These are phyloP conservation scores for Oreotragus oreotragus DNA, from an alignment of 2,113 vertebrate species.

Conservation along the genomic window DNA sequence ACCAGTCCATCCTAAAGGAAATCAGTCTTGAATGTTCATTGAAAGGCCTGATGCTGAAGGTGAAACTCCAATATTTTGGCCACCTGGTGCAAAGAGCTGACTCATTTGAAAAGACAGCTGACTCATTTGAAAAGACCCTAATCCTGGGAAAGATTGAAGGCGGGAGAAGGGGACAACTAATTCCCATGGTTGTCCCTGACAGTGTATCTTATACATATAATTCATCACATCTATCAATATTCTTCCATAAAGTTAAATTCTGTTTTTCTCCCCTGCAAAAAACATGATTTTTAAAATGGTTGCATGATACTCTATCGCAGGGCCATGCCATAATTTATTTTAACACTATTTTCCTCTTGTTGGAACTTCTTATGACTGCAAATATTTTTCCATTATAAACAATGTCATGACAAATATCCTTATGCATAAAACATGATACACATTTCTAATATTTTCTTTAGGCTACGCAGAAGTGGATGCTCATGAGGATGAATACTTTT, in stretches of 20 bases:
- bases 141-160: not conserved
- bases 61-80: not conserved
- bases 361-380: not conserved
- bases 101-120: too few relatives aligned
- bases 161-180: fast-evolving
- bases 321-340: not conserved
- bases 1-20: not conserved
- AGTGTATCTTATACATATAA: not conserved
- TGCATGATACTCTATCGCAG: not conserved
- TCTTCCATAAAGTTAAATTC: not conserved
- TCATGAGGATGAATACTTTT: not conserved
- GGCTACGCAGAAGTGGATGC: not conserved
- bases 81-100: not conserved
- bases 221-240: not conserved
- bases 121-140: not conserved
- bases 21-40: not conserved
- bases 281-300: not conserved
- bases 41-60: not conserved
- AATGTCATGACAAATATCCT: not conserved
- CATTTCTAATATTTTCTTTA: not conserved
- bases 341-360: not conserved
- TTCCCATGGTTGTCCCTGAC: not conserved
- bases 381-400: slow-evolving; percentile 9
- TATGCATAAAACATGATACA: not conserved
- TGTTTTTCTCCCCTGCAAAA: not conserved